Conservation (phyloP, 2,888 invertebrate species). For the Chalcis sispes region DNA sequence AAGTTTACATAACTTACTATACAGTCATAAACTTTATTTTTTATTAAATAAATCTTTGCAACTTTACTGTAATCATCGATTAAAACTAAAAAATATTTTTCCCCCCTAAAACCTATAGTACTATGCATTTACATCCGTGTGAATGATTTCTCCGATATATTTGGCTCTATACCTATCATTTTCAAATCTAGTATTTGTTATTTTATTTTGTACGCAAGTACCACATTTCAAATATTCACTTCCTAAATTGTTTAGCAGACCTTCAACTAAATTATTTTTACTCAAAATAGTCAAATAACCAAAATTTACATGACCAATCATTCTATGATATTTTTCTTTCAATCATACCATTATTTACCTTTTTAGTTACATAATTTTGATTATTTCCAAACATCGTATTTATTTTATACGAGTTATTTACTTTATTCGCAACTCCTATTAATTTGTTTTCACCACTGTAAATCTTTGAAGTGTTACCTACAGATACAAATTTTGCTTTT, state of each 20-base stretch:
- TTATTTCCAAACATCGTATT: background rate
- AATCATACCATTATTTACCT: background rate
- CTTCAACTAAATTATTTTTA: conserved; percentile 13
- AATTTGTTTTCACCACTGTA: conserved; percentile 15
- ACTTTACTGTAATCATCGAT: conserved; percentile 13
- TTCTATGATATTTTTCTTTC: conserved; percentile 36
- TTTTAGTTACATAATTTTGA: background rate
- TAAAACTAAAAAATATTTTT: conserved; percentile 10
- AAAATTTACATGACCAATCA: conserved; percentile 35
- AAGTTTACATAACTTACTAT: background rate
- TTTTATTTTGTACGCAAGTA: conserved; percentile 12
- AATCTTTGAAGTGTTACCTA: conserved; percentile 12
- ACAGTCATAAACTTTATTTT: background rate
- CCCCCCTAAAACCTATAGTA: background rate
- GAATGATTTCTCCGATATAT: background rate
- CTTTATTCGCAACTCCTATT: conserved; percentile 33
- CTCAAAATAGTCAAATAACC: conserved; percentile 8
- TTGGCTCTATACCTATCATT: background rate
- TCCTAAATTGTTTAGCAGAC: background rate
- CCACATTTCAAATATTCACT: conserved; percentile 14
- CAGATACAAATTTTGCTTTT: conserved; percentile 11
- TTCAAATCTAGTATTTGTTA: background rate
- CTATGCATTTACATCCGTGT: conserved; percentile 10
- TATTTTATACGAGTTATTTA: conserved; percentile 27
- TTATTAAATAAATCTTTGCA: background rate